Conservation (phyloP, 2,888 invertebrate species). For the Cantharis rufa region DNA sequence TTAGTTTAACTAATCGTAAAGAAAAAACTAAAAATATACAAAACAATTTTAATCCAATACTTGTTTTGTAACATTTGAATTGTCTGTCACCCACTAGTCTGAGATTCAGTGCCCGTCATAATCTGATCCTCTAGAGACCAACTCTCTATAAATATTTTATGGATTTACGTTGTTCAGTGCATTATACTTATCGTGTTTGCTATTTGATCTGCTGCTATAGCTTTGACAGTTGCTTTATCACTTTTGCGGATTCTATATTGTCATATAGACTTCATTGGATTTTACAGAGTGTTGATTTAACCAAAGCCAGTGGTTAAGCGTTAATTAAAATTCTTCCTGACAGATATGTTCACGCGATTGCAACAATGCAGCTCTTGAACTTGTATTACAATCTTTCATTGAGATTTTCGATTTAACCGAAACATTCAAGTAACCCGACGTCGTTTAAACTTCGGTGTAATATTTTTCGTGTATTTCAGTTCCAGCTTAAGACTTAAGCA, state of each 20-base stretch:
- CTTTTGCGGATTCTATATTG: conserved; percentile 35
- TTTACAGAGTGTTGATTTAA: conserved; percentile 26
- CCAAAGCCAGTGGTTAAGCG: conserved; percentile 15
- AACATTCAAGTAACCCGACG: too few species aligned
- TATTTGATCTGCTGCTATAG: conserved; percentile 53
- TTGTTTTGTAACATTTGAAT: background rate
- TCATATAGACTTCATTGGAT: conserved; percentile 22
- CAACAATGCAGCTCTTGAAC: background rate
- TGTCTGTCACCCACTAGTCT: conserved; percentile 8
- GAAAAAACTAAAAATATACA: background rate
- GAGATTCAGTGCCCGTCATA: conserved; percentile 49
- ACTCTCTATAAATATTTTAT: conserved; percentile 56
- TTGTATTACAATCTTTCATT: too few species aligned
- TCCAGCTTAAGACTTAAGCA: too few species aligned
- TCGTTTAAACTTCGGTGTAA: too few species aligned
- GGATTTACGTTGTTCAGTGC: conserved; percentile 57
- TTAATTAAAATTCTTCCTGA: background rate
- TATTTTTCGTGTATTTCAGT: too few species aligned
- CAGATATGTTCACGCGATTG: too few species aligned
- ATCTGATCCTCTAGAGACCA: conserved; percentile 53
- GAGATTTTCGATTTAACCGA: too few species aligned
- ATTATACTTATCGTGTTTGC: conserved; percentile 57
- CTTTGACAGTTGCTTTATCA: conserved; percentile 43
- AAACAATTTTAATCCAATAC: background rate
- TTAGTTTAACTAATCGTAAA: background rate